Evolutionary conservation across 2,113 vertebrate species (phyloP).

Genomic region (Procavia capensis): DNA sequence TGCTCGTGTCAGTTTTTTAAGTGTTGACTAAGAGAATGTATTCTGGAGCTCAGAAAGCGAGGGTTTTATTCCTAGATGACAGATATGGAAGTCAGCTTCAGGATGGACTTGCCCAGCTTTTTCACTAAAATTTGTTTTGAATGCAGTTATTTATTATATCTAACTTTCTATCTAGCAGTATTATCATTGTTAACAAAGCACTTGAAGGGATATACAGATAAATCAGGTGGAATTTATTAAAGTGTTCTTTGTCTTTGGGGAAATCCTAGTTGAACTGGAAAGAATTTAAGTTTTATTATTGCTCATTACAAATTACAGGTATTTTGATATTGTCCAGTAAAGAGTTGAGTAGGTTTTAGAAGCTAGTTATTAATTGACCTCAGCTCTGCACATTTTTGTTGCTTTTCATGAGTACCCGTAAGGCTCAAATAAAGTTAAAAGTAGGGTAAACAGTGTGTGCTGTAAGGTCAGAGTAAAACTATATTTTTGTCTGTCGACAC

Average conservation of each 20-base stretch:
- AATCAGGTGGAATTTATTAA: conserved; percentile 26
- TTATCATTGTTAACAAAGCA: background rate
- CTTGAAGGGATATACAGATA: background rate
- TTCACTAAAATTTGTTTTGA: conserved; percentile 52
- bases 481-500: conserved; percentile 43
- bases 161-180: conserved; percentile 7
- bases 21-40: background rate
- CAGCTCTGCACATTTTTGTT: conserved; percentile 29
- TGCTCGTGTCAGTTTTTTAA: background rate
- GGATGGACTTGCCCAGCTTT: background rate
- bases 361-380: conserved; percentile 51
- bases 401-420: conserved; percentile 32
- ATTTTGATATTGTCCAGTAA: conserved; percentile 30
- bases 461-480: conserved; percentile 49
- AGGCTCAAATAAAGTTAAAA: conserved; percentile 59
- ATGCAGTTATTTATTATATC: background rate
- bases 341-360: conserved; percentile 53
- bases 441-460: conserved; percentile 23
- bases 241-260: background rate
- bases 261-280: conserved; percentile 43
- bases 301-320: background rate
- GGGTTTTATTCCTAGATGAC: background rate
- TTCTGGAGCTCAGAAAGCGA: conserved; percentile 19
- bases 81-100: background rate
- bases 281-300: conserved; percentile 46